Conservation (phyloP, 2,797 vertebrate species). For the Bradypodion ventrale region DNA sequence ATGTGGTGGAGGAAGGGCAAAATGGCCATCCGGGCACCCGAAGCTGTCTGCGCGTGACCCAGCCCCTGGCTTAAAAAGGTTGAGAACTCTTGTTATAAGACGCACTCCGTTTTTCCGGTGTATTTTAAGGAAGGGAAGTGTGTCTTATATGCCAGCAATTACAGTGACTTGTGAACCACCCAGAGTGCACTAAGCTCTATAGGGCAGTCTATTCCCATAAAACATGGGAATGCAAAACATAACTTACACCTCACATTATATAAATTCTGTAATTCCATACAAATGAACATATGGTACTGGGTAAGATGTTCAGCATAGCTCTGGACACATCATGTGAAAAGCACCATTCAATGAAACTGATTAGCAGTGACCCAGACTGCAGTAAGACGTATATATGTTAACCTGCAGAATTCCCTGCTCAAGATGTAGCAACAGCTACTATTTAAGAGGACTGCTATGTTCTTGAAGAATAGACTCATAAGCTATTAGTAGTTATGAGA, state of each 20-base stretch:
- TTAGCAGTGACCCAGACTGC: background rate
- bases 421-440: background rate
- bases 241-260: background rate
- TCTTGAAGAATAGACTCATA: background rate
- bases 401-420: background rate
- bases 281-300: background rate
- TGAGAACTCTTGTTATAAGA: too few relatives aligned
- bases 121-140: too few relatives aligned
- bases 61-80: too few relatives aligned
- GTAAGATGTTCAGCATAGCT: too few relatives aligned
- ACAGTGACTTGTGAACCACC: too few relatives aligned
- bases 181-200: too few relatives aligned
- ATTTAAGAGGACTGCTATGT: background rate
- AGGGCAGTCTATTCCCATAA: background rate
- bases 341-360: background rate
- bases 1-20: too few relatives aligned
- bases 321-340: background rate
- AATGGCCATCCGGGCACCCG: too few relatives aligned
- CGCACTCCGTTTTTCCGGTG: too few relatives aligned
- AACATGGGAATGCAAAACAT: background rate
- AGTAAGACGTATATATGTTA: background rate
- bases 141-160: too few relatives aligned
- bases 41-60: too few relatives aligned
- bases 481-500: background rate
- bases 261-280: background rate